These are phyloP conservation scores for Drosophila yakuba DNA, from an alignment of 1,140 invertebrate genomes.

Conservation along the genomic window DNA sequence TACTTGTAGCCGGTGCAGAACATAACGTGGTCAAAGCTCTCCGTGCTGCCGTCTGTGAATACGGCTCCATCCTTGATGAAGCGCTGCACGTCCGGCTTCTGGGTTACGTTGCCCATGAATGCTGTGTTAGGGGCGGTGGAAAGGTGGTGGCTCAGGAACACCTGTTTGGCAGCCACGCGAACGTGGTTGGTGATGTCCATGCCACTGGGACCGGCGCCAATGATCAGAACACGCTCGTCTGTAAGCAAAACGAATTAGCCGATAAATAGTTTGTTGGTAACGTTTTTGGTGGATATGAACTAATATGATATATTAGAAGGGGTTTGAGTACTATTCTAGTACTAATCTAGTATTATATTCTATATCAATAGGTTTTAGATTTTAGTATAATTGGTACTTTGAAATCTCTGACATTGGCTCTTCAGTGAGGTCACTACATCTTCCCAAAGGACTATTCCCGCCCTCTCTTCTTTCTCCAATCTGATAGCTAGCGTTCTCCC, in stretches of 20 bases:
- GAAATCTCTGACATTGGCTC: too few relatives aligned
- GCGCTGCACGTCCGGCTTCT: slow-evolving; percentile 88
- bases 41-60: slow-evolving; percentile 88
- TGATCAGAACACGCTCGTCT: slow-evolving; percentile 88
- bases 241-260: neutral
- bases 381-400: too few relatives aligned
- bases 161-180: slow-evolving; percentile 87
- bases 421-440: too few relatives aligned
- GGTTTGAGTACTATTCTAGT: too few relatives aligned
- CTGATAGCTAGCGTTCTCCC: neutral
- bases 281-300: too few relatives aligned
- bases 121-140: slow-evolving; percentile 86
- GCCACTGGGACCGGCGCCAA: slow-evolving; percentile 96
- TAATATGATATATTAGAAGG: too few relatives aligned
- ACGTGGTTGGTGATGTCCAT: slow-evolving; percentile 94
- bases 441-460: too few relatives aligned
- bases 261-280: too few relatives aligned
- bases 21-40: slow-evolving; percentile 89
- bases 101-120: slow-evolving; percentile 88
- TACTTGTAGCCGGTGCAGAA: slow-evolving; percentile 94
- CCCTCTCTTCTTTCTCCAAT: too few relatives aligned
- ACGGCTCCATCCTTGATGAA: slow-evolving; percentile 86
- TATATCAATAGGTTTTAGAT: too few relatives aligned
- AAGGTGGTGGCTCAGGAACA: slow-evolving; percentile 89
- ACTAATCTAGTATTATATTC: too few relatives aligned